Evolutionary conservation across 1,140 invertebrate species (phyloP).

Genomic region (Pogonomyrmex californicus): DNA sequence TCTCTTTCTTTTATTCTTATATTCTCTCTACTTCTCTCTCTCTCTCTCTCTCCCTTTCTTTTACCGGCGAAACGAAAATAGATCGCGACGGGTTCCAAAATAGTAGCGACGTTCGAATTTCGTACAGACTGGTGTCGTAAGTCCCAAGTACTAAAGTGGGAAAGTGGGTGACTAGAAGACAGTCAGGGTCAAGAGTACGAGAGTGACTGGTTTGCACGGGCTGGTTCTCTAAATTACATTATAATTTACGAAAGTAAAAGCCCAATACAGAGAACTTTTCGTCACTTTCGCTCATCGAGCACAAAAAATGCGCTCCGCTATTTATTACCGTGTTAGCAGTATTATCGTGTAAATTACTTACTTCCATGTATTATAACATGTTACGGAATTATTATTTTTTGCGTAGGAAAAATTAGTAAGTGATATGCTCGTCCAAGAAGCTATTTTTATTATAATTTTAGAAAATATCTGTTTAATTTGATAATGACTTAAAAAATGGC

Average conservation of each 20-base stretch:
- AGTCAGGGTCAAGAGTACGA: slow-evolving; percentile 61
- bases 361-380: not conserved
- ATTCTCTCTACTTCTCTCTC: not conserved
- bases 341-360: not conserved
- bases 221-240: slow-evolving; percentile 35
- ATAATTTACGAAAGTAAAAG: slow-evolving; percentile 39
- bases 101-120: slow-evolving; percentile 50
- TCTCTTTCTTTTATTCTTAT: not conserved
- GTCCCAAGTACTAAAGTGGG: slow-evolving; percentile 48
- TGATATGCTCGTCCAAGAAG: not conserved
- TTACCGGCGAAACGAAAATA: slow-evolving; percentile 37
- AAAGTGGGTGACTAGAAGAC: slow-evolving; percentile 51
- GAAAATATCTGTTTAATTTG: not conserved
- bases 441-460: not conserved
- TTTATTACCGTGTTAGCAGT: not conserved
- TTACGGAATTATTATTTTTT: not conserved
- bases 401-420: not conserved
- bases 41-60: not conserved
- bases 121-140: slow-evolving; percentile 50
- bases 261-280: not conserved
- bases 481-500: not conserved
- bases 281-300: not conserved
- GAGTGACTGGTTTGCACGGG: not conserved
- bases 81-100: slow-evolving; percentile 25
- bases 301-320: not conserved